Base-by-base conservation (phyloP, 2,888 invertebrate genomes). In the Temnothorax unifasciatus region DNA sequence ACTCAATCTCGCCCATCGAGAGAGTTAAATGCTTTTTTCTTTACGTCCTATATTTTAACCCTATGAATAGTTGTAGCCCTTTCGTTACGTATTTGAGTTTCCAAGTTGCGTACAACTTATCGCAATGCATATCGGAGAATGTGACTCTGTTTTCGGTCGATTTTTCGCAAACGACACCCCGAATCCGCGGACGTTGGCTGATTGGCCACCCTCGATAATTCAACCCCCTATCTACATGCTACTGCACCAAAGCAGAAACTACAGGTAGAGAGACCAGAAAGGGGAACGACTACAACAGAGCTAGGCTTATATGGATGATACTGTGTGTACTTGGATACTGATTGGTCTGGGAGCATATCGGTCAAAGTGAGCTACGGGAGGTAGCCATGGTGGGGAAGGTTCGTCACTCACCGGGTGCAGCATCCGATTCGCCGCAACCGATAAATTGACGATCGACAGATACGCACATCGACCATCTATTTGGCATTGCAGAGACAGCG, bases 351-450 rank as follows among this genome's bases (percentile, higher is more conserved):
- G 87, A 90, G 91, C 91, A 90, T 91, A 92, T 92, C 91, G 92
- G 93, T 93, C 91, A 91, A 92, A 93, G 92, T 92, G 92, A 92
- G 92, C 91, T 92, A 92, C 91, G 92, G 92, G 93, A 92, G 92
- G 91, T 92, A 91, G 81, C 82, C 81, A 9, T 38, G 59, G 82
- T 34, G 85, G 76, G 89, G 85, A 85, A 88, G 91, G 86, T 94
- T 93, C 94, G 94, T 94, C 95, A 94, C 95, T 95, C 95, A 95
- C 95, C 95, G 94, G 94, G 92, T 94, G 95, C 95, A 94, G 95
- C 95, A 92, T 93, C 93, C 93, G 92, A 90, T 93, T 93, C 94
- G 94, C 95, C 95, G 93, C 95, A 94, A 95, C 95, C 95, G 95
- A 94, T 94, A 93, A 93, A 93, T 92, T 93, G 94, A 94, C 93